Evolutionary conservation across 2,888 invertebrate species (phyloP).

Genomic region (Drosophila eohydei): DNA sequence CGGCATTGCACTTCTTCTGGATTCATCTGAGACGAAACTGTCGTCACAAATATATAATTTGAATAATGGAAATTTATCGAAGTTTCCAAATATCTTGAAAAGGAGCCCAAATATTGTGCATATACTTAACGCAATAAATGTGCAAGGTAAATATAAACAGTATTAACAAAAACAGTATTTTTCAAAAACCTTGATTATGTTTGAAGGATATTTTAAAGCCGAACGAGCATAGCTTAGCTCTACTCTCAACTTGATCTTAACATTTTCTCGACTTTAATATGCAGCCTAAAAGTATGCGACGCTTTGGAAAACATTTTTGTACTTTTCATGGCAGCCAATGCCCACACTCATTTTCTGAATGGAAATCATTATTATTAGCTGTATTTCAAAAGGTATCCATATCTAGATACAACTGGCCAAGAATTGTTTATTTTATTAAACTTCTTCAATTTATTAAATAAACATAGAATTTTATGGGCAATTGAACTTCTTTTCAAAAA

Average conservation of each 20-base stretch:
- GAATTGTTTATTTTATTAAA: too few species aligned
- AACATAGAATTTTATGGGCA: too few species aligned
- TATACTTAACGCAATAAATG: neutral
- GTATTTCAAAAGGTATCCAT: too few species aligned
- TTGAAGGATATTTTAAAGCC: neutral
- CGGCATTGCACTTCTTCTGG: slow-evolving; percentile 38
- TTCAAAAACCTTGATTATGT: neutral
- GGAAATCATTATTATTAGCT: neutral
- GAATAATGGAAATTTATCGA: slow-evolving; percentile 33
- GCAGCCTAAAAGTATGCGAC: slow-evolving; percentile 35
- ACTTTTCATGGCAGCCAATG: too few species aligned
- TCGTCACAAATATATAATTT: slow-evolving; percentile 33
- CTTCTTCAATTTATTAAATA: too few species aligned
- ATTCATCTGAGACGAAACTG: slow-evolving; percentile 29
- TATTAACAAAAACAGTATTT: neutral
- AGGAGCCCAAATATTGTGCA: neutral
- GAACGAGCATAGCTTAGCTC: neutral
- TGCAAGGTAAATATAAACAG: neutral
- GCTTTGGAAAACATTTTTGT: neutral
- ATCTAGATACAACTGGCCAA: too few species aligned
- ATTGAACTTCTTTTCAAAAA: too few species aligned
- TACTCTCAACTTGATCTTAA: neutral
- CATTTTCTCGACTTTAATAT: neutral
- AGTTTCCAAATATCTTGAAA: slow-evolving; percentile 9
- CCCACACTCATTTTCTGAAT: neutral